Conservation (phyloP, 2,888 invertebrate species). For the Cephus nigrinus region DNA sequence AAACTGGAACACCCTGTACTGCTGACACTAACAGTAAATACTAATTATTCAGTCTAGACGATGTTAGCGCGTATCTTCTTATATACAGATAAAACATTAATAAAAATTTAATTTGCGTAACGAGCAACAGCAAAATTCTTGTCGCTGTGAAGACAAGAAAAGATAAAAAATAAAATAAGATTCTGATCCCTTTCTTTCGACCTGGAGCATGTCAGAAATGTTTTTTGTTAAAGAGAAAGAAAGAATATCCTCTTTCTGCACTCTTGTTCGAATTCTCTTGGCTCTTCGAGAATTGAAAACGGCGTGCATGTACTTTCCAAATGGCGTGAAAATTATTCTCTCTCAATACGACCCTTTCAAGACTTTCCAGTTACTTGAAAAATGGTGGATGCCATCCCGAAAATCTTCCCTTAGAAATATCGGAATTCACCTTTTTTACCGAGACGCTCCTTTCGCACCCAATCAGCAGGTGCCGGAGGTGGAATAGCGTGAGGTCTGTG, state of each 20-base stretch:
- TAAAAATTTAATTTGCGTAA: neutral
- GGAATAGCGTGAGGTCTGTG: slow-evolving; percentile 67
- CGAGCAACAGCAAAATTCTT: neutral
- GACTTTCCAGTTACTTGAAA: neutral
- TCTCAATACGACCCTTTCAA: neutral
- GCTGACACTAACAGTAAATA: slow-evolving; percentile 4
- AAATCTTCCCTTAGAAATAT: slow-evolving; percentile 77
- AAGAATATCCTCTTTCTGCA: neutral
- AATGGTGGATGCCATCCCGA: neutral
- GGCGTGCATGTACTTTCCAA: neutral
- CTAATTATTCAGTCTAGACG: slow-evolving; percentile 30
- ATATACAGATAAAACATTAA: neutral
- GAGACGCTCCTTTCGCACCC: slow-evolving; percentile 87
- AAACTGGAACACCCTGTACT: neutral
- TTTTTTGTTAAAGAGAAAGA: no score
- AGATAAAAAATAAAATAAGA: neutral
- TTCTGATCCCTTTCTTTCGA: neutral
- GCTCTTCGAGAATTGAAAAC: neutral
- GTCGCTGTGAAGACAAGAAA: neutral
- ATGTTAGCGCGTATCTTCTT: neutral
- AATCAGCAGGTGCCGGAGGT: slow-evolving; percentile 78
- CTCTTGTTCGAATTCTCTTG: neutral
- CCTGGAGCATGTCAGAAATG: no score
- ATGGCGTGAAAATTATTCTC: neutral
- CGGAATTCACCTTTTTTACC: slow-evolving; percentile 96